Conservation (phyloP, 2,113 vertebrate species). For the Urocolius indicus region DNA sequence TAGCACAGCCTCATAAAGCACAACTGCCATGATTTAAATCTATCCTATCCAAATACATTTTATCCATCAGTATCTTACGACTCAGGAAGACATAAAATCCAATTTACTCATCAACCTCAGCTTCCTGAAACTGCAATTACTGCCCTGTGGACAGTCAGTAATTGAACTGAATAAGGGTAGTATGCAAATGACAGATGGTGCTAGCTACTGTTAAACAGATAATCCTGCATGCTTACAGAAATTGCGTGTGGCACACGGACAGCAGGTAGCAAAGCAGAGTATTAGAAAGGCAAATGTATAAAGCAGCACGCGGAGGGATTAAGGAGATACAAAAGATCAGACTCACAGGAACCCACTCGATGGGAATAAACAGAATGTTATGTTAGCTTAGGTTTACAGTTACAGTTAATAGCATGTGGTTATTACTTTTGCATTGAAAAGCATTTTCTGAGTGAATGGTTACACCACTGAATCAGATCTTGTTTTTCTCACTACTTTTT, state of each 20-base stretch:
- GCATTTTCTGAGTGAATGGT: background rate
- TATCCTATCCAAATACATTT: background rate
- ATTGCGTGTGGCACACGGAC: background rate
- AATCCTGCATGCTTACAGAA: background rate
- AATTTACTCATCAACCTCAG: conserved; percentile 55
- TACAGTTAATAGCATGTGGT: conserved; percentile 1
- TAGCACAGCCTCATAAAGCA: background rate
- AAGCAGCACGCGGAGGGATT: background rate
- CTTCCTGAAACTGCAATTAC: conserved; percentile 44
- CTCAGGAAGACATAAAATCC: conserved; percentile 22
- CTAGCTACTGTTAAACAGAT: background rate
- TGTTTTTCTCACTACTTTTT: background rate
- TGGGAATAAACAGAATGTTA: background rate
- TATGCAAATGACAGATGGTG: background rate
- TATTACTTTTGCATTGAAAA: conserved; percentile 2
- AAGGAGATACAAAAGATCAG: conserved; percentile 2
- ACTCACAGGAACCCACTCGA: background rate
- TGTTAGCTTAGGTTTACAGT: background rate
- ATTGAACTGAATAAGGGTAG: background rate
- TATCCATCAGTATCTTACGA: background rate
- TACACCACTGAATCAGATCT: background rate
- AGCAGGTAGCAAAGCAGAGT: background rate
- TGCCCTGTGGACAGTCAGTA: conserved; percentile 9
- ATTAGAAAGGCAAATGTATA: background rate
- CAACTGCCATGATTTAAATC: background rate